Evolutionary conservation across 2,888 invertebrate genomes (phyloP).

Genomic region (Lochmaea capreae): DNA sequence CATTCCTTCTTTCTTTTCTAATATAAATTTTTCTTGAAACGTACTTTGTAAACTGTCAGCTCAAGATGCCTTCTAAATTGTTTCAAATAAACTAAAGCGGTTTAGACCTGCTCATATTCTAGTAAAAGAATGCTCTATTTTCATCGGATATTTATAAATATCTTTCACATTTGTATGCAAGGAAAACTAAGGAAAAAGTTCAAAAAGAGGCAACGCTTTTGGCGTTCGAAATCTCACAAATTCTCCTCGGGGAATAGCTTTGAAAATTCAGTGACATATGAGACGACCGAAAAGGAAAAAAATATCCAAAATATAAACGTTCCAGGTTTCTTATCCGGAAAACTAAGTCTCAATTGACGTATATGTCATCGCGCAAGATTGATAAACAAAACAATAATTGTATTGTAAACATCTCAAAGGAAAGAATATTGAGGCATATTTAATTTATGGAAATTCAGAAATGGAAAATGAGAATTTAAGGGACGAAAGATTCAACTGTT

Average conservation of each 20-base stretch:
- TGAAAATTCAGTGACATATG: conserved; percentile 5
- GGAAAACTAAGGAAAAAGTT: conserved; percentile 13
- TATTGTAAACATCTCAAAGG: no score
- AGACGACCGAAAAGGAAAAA: neutral
- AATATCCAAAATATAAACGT: neutral
- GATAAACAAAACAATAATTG: neutral
- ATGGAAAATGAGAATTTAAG: no score
- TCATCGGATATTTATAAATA: conserved; percentile 26
- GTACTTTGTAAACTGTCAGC: neutral
- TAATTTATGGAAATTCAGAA: no score
- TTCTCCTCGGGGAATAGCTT: neutral
- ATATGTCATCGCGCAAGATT: neutral
- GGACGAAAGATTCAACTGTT: no score
- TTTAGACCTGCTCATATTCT: conserved; percentile 22
- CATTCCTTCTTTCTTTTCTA: neutral
- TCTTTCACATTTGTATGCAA: conserved; percentile 23
- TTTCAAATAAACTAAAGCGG: conserved; percentile 13
- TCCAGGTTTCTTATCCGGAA: neutral
- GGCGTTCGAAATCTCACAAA: conserved; percentile 14
- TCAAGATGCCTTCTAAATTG: conserved; percentile 11
- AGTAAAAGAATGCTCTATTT: conserved; percentile 25
- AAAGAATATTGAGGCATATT: no score
- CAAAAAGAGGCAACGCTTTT: conserved; percentile 15
- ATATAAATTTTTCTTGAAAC: conserved; percentile 1
- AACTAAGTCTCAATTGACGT: neutral